Conservation (phyloP, 2,113 vertebrate genomes). For the Nanorana parkeri region DNA sequence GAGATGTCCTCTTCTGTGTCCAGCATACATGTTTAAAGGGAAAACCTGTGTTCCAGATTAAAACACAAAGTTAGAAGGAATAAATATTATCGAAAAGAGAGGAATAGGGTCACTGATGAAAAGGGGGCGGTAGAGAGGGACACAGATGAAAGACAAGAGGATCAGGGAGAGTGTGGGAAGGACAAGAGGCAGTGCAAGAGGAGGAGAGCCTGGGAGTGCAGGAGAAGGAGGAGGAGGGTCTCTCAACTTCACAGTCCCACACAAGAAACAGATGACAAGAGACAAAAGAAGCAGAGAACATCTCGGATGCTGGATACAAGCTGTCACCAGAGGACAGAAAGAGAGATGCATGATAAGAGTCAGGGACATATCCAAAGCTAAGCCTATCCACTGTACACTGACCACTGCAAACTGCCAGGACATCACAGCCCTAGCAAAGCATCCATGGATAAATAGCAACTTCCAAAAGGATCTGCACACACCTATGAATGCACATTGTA, state of each 20-base stretch:
- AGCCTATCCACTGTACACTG: neutral
- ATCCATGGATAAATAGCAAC: slow-evolving; percentile 22
- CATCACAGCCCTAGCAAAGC: slow-evolving; percentile 23
- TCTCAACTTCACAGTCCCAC: slow-evolving; percentile 37
- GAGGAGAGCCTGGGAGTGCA: slow-evolving; percentile 35
- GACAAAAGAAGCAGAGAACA: slow-evolving; percentile 42
- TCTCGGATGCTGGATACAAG: slow-evolving; percentile 40
- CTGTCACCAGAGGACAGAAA: neutral
- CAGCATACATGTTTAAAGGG: neutral
- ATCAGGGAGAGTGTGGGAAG: slow-evolving; percentile 11
- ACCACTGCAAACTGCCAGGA: neutral
- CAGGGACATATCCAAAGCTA: slow-evolving; percentile 4
- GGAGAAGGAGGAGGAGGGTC: slow-evolving; percentile 48
- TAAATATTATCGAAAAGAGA: too few relatives aligned
- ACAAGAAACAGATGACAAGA: slow-evolving; percentile 56
- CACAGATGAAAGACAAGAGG: slow-evolving; percentile 24
- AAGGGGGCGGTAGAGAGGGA: slow-evolving; percentile 25
- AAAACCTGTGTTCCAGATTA: too few relatives aligned
- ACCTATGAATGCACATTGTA: too few relatives aligned
- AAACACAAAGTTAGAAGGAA: too few relatives aligned
- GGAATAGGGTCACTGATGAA: neutral
- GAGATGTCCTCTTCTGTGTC: neutral
- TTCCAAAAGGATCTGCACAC: slow-evolving; percentile 5
- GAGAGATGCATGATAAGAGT: slow-evolving; percentile 1
- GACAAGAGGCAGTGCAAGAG: slow-evolving; percentile 28